Base-by-base conservation (phyloP, 1,140 invertebrate genomes). In the Yoshiicerus persimilis region DNA sequence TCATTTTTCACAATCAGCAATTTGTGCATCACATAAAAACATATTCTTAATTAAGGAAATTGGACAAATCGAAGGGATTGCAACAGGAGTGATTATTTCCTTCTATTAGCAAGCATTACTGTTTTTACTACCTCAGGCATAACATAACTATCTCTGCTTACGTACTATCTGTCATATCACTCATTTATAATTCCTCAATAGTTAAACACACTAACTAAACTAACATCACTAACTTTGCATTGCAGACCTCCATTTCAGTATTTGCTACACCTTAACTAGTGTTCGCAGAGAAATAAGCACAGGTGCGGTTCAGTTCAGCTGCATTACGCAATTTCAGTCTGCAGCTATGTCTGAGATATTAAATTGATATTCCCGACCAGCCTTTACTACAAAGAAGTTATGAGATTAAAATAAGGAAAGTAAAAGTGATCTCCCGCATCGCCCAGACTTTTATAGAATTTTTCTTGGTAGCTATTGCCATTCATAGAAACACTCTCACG, bases 381-480 rank as follows among this genome's bases (percentile, higher is more conserved):
- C n/a, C 20, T n/a, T 56, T n/a, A 6, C 0, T n/a, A 16, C 47
- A 56, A 4, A n/a, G 47, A 56, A 56, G 9, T 1, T 41, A 41
- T 64, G 20, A 64, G 25, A 64, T 70, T 70, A 30, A 70, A 70
- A 70, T 70, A 11, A 38, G 34, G 34, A 80, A 80, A 80, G 75
- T 80, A 80, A 80, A 80, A 80, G 75, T 80, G 75, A 80, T 80
- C 75, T 80, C 75, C 75, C 75, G 75, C 75, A 9, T 38, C 9
- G 75, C 32, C n/a, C 5, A 80, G 75, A 80, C 75, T 80, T 80
- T 80, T 80, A 80, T 36, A 80, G 34, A 56, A n/a, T 56, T 56
- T 56, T 56, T 5, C 2, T 56, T n/a, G n/a, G n/a, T n/a, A 56
- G 47, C 16, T 16, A 56, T n/a, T 56, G 20, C 47, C 47, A 56